These are phyloP conservation scores for Melieria omissa DNA, from an alignment of 2,888 invertebrate genomes.

Conservation along the genomic window DNA sequence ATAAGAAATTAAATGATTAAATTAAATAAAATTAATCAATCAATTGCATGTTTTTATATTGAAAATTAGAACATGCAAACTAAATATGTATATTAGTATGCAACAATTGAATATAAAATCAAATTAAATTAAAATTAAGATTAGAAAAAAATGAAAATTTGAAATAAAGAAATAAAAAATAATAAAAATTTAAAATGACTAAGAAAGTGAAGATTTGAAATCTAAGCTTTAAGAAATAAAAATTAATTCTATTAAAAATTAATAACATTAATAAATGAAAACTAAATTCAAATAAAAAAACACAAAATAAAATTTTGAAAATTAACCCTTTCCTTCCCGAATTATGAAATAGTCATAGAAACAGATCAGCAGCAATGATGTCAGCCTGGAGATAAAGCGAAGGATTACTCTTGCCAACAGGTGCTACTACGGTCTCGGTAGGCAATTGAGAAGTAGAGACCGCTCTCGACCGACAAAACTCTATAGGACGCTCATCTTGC, in stretches of 20 bases:
- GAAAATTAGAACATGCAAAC: too few relatives aligned
- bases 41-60: too few relatives aligned
- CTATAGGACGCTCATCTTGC: too few relatives aligned
- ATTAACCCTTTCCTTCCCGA: too few relatives aligned
- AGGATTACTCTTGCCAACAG: too few relatives aligned
- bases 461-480: too few relatives aligned
- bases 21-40: too few relatives aligned
- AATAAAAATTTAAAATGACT: not conserved
- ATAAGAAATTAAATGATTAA: too few relatives aligned
- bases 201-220: not conserved
- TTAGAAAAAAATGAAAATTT: not conserved
- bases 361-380: too few relatives aligned
- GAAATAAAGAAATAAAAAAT: not conserved
- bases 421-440: too few relatives aligned
- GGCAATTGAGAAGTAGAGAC: too few relatives aligned
- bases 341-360: not conserved
- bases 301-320: not conserved
- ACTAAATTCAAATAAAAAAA: not conserved
- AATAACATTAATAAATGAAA: not conserved
- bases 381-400: too few relatives aligned
- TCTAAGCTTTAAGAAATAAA: not conserved
- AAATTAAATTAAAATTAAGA: not conserved
- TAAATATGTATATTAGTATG: not conserved
- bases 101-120: not conserved
- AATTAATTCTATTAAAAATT: not conserved